Evolutionary conservation across 2,797 vertebrate species (phyloP), one percentile per base, ranked within the genome.

Genomic region (Aldrovandia affinis): DNA sequence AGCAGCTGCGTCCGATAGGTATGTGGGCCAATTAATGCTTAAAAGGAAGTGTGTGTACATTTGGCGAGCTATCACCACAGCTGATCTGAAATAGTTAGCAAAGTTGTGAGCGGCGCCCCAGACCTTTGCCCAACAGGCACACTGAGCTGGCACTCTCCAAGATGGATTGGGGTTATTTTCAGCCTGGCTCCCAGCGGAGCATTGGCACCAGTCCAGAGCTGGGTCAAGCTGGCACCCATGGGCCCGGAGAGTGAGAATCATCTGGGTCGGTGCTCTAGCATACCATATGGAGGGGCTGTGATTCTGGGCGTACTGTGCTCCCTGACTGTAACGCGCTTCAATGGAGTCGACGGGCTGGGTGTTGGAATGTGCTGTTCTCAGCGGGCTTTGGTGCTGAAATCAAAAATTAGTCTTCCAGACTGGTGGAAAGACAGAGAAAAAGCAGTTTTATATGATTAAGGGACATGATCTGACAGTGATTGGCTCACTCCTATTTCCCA

Each of bases 91-190:
- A 92, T 89, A 88, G 85, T 91, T 89, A 88, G 86, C 82, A 86
- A 91, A 92, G 88, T 91, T 88, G 89, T 87, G 86, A 80, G 78
- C 89, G 90, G 87, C 90, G 92, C 89, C 88, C 73, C 73, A 77
- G 73, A 77, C 73, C 73, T 77, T 47, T 77, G 39, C 15, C 55
- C 54, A 89, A 85, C 85, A 86, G 89, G 90, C 92, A 90, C 77
- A 86, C 2, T 52, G 87, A 84, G 83, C 87, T 90, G 89, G 86
- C 89, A 84, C 84, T 86, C 86, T 83, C 86, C 12, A 83, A 93
- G 93, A 95, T 94, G 89, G 94, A 94, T 93, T 86, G 88, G 86
- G 80, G 91, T 88, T 95, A 94, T 95, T 95, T 95, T 93, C 88
- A 90, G 93, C 89, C 63, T 84, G 28, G 88, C 88, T 92, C 88